phyloP scores from a whole-genome alignment of 1,140 invertebrate species.

The Bombus turneri region DNA sequence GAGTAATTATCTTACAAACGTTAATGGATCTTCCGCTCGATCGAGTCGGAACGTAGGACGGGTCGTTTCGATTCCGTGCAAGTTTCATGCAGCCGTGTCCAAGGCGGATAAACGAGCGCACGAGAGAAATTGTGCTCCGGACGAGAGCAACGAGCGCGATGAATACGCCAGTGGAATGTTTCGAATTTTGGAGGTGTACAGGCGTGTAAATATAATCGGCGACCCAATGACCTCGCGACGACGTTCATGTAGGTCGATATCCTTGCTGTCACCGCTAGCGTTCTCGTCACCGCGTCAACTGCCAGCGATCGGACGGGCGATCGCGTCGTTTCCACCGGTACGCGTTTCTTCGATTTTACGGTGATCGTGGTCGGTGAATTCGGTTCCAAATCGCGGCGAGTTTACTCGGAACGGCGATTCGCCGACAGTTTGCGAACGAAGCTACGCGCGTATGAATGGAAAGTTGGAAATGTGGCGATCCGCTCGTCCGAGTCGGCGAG shows the following conservation, averaged over 20 bases:
- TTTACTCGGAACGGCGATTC: too few relatives aligned
- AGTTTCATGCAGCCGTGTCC: background rate
- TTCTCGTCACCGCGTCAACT: conserved; percentile 13
- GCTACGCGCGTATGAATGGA: background rate
- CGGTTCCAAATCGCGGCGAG: too few relatives aligned
- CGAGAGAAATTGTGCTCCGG: too few relatives aligned
- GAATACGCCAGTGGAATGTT: too few relatives aligned
- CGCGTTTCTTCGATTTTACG: background rate
- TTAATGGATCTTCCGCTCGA: conserved; percentile 16
- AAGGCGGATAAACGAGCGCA: background rate
- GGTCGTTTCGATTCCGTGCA: background rate
- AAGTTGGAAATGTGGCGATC: background rate
- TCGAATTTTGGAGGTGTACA: too few relatives aligned
- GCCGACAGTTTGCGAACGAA: background rate
- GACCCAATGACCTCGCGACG: conserved; percentile 74
- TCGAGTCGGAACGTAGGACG: background rate
- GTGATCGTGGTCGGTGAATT: too few relatives aligned
- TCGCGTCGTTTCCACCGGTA: too few relatives aligned
- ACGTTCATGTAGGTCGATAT: conserved; percentile 74
- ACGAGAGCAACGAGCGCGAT: too few relatives aligned
- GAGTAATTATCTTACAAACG: conserved; percentile 19
- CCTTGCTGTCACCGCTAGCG: background rate
- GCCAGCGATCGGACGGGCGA: background rate
- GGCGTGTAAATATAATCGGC: conserved; percentile 43
- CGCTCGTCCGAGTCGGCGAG: background rate